Base-by-base conservation (phyloP, 2,113 vertebrate genomes). In the Rhynchomys soricoides region DNA sequence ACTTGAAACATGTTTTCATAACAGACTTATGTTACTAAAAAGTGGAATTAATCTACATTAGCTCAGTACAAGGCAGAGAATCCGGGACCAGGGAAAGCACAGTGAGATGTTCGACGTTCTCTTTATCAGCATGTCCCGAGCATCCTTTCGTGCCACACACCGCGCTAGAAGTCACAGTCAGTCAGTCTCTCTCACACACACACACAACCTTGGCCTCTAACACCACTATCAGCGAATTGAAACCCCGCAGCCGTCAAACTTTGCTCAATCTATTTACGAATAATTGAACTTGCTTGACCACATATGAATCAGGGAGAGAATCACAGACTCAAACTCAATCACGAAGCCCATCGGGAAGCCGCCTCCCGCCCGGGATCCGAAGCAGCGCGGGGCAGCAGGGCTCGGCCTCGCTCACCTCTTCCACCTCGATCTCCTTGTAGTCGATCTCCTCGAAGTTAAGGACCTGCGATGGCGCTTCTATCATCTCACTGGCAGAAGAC, bases 361-460 rank as follows among this genome's bases (percentile, higher is more conserved):
- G 26, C 40, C 57, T 66, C 57, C 82, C 17, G 83, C 29, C 43
- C 83, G 43, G 9, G 43, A 34, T 22, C 83, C 43, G 29, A 13
- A 43, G 43, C 62, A 7, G 7, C 62, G 59, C 62, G 83, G 82
- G 16, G 59, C 57, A 34, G 82, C 82, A 62, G 82, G 82, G 40
- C 83, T 43, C 13, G 81, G 64, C 86, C 34, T 86, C 90, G 83
- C 99, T 98, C 97, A 99, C 99, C 99, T 99, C 99, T 98, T 99
- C 99, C 93, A 99, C 99, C 73, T 99, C 99, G 96, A 99, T 99
- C 96, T 99, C 99, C 96, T 98, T 99, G 98, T 99, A 99, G 95
- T 99, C 99, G 79, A 99, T 99, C 97, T 99, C 99, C 98, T 99
- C 99, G 97, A 99, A 99, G 92, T 99, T 99, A 98, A 99, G 99